phyloP scores from a whole-genome alignment of 2,888 invertebrate genomes.

The Drosophila lutescens region DNA sequence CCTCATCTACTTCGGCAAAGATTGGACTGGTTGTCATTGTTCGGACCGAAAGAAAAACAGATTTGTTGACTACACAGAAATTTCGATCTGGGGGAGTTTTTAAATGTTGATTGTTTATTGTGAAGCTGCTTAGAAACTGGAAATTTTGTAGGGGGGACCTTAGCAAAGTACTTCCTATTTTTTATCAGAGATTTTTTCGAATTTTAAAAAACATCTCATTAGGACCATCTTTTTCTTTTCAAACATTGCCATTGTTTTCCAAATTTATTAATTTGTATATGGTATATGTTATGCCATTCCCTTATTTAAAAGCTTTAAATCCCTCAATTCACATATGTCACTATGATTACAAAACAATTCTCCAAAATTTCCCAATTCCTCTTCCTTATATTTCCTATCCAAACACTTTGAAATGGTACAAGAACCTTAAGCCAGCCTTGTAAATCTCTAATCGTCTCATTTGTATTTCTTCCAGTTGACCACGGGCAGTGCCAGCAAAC shows the following conservation, averaged over 20 bases:
- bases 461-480: constrained; percentile 61
- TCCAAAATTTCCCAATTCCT: neutral
- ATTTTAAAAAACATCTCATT: too few relatives aligned
- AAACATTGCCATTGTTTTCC: too few relatives aligned
- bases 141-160: neutral
- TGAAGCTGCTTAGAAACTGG: neutral
- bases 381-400: neutral
- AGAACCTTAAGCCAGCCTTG: neutral
- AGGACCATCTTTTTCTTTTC: too few relatives aligned
- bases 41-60: neutral
- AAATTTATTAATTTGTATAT: too few relatives aligned
- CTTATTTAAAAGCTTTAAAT: neutral
- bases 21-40: constrained; percentile 11
- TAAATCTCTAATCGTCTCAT: neutral
- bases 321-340: neutral
- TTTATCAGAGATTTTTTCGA: too few relatives aligned
- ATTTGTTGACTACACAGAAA: neutral
- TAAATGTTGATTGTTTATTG: neutral
- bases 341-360: neutral
- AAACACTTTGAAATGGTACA: constrained; percentile 4
- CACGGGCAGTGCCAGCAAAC: constrained; percentile 81
- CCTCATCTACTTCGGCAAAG: constrained; percentile 31
- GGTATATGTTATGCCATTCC: too few relatives aligned
- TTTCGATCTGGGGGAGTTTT: neutral
- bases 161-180: too few relatives aligned